Evolutionary conservation across 2,113 vertebrate species (phyloP), one percentile per base, ranked within the genome.

Genomic region (Cyprinodon variegatus): DNA sequence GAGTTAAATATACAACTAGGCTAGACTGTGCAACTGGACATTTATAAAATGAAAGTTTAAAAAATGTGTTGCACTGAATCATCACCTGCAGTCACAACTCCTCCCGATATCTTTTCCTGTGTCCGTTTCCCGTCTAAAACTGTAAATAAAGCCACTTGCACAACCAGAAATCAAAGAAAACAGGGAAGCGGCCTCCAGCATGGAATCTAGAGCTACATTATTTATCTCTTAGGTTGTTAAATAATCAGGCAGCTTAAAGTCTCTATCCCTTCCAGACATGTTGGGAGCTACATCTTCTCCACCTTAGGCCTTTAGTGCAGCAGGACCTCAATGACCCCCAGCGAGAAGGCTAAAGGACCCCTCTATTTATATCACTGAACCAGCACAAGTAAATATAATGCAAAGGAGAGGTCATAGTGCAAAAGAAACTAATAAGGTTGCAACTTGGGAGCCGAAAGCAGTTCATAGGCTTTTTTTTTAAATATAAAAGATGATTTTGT

Each of bases 261-360:
- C 86, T 75, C 74, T 76, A 68, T 77, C 77, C 22, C 65, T 69
- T 9, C 20, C 50, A 57, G 17, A 57, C 7, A 57, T 57, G 17
- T 41, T 41, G 9, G 41, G 41, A 41, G 41, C 50, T 73, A 75
- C 70, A 78, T 68, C 40, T 65, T n/a, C 68, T 61, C 64, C 57
- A 60, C n/a, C 57, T 39, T 46, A 37, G 61, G 61, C 4, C 74
- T 69, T 76, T 11, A 45, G 8, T 15, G 8, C 50, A 53, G 50
- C 20, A 41, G 9, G 50, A 8, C 17, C 7, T 20, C 8, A n/a
- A 57, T 6, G 20, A 57, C 17, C 9, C 29, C 41, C 9, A 41
- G 41, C 3, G 29, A 29, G 29, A 29, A 29, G 29, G 29, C 29
- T 29, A 29, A 29, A 29, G 29, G 29, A 29, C 4, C 20, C 50